phyloP scores from a whole-genome alignment of 2,797 vertebrate genomes.

The Peromyscus melanophrys region DNA sequence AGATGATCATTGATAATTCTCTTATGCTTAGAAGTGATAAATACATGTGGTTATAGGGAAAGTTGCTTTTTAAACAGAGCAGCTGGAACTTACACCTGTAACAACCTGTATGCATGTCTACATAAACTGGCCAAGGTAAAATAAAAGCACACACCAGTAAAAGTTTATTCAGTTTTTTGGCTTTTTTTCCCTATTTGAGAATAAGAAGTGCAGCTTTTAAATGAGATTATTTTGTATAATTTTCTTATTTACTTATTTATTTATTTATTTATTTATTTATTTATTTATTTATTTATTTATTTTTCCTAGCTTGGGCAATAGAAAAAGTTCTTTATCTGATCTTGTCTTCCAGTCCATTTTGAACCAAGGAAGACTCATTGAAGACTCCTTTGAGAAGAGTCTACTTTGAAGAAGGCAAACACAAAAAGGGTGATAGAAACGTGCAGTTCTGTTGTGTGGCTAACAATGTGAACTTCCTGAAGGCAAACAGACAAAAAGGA shows the following conservation, averaged over 20 bases:
- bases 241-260: conserved; percentile 76
- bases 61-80: conserved; percentile 58
- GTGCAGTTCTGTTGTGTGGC: background rate
- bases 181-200: conserved; percentile 55
- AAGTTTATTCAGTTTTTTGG: background rate
- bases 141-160: conserved; percentile 44
- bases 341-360: conserved; percentile 77
- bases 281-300: conserved; percentile 70
- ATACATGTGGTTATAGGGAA: background rate
- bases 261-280: background rate
- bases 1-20: conserved; percentile 57
- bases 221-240: conserved; percentile 78
- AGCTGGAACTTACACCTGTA: background rate
- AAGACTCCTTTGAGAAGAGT: conserved; percentile 80
- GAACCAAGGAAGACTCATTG: conserved; percentile 76
- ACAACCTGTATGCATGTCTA: conserved; percentile 3
- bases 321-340: conserved; percentile 77
- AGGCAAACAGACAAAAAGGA: conserved; percentile 63
- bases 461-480: conserved; percentile 29
- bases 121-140: conserved; percentile 63
- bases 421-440: conserved; percentile 66
- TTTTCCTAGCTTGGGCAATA: conserved; percentile 73
- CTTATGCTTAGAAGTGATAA: conserved; percentile 48
- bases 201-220: conserved; percentile 70
- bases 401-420: conserved; percentile 77